A percentile compares a stretch with the other conserved stretches of the same genome.
phyloP scores from a whole-genome alignment of 2,113 vertebrate species.

The Channa maculata region DNA sequence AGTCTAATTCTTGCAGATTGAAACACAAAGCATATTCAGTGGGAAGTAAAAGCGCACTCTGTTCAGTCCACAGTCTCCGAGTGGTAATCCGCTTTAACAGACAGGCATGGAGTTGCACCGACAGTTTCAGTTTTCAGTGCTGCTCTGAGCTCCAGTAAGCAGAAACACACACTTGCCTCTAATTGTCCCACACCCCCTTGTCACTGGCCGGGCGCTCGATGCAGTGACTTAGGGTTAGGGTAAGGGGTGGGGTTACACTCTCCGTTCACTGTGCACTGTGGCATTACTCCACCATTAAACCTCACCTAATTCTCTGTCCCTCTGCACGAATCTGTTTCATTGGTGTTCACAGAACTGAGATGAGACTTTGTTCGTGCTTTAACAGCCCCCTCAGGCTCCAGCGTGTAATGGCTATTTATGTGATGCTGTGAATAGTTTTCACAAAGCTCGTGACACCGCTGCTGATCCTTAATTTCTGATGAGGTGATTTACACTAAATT shows the following conservation, averaged over 20 bases:
- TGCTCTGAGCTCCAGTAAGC: constrained; percentile 59
- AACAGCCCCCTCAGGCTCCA: constrained; percentile 12
- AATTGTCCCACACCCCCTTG: constrained; percentile 81
- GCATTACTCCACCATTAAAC: no score
- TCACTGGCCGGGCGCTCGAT: constrained; percentile 68
- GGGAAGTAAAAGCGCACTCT: not conserved
- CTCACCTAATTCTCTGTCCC: constrained; percentile 24
- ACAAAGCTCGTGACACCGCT: constrained; percentile 6
- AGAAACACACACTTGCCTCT: constrained; percentile 73
- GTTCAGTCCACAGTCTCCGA: constrained; percentile 36
- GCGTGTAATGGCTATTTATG: constrained; percentile 37
- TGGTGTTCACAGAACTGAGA: constrained; percentile 27
- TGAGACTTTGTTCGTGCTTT: constrained; percentile 8
- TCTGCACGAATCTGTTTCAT: constrained; percentile 53
- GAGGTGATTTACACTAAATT: constrained; percentile 61
- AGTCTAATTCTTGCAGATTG: no score
- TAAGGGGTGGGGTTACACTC: no score
- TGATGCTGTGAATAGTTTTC: constrained; percentile 46
- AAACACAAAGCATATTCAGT: constrained; percentile 11
- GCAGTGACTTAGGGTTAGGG: no score
- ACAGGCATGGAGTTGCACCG: constrained; percentile 15
- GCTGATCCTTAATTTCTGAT: constrained; percentile 37
- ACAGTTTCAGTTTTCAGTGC: constrained; percentile 30
- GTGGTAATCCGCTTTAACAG: not conserved
- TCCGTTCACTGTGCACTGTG: no score